phyloP scores from a whole-genome alignment of 2,888 invertebrate species.

The Gymnoscelis rufifasciata region DNA sequence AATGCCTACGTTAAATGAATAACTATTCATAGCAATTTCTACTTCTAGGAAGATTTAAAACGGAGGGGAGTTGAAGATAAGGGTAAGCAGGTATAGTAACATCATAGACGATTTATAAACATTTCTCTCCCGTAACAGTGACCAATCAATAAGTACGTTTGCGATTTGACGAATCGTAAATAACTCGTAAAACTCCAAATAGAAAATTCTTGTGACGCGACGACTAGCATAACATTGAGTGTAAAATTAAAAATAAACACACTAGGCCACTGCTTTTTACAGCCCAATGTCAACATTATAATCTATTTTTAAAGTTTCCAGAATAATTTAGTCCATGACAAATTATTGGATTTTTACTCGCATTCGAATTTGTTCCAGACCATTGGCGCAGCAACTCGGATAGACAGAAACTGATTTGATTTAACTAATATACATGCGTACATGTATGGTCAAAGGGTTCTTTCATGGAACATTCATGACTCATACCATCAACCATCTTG shows the following conservation, averaged over 20 bases:
- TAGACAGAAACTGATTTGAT: not conserved
- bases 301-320: conserved; percentile 39
- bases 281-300: conserved; percentile 66
- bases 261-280: conserved; percentile 53
- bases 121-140: too few relatives aligned
- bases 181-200: conserved; percentile 49
- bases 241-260: conserved; percentile 69
- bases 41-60: too few relatives aligned
- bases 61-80: too few relatives aligned
- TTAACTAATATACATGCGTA: not conserved
- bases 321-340: conserved; percentile 19
- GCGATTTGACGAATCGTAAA: conserved; percentile 37
- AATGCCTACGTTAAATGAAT: too few relatives aligned
- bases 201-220: conserved; percentile 59
- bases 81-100: too few relatives aligned
- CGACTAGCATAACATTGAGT: conserved; percentile 42
- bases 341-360: conserved; percentile 12
- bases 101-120: too few relatives aligned
- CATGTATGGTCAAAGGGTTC: not conserved
- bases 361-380: conserved; percentile 12
- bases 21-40: too few relatives aligned
- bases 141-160: conserved; percentile 23
- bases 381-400: not conserved
- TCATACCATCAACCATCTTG: not conserved
- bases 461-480: not conserved